Conservation (phyloP, 2,797 vertebrate genomes). For the Notolabrus celidotus region DNA sequence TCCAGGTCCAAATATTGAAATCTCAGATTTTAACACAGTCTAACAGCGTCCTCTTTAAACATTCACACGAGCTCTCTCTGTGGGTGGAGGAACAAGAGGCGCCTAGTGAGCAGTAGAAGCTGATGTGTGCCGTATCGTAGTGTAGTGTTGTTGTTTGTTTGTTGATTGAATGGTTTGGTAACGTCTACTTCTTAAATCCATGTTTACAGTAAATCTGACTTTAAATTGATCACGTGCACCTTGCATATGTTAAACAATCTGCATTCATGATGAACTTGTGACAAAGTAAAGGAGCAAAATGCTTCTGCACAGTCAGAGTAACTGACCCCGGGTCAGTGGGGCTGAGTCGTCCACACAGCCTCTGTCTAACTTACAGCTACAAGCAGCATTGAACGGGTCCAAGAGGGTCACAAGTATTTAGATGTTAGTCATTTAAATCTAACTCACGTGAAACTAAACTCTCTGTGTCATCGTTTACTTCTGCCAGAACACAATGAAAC, state of each 20-base stretch:
- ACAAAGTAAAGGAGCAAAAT: background rate
- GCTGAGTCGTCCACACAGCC: too few relatives aligned
- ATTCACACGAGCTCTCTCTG: too few relatives aligned
- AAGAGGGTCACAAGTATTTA: background rate
- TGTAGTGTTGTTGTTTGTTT: too few relatives aligned
- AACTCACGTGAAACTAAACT: background rate
- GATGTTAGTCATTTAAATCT: background rate
- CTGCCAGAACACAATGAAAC: too few relatives aligned
- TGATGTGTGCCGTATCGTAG: background rate
- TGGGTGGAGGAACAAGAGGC: background rate
- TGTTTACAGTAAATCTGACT: background rate
- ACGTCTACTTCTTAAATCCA: background rate
- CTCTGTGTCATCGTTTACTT: too few relatives aligned
- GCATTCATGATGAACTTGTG: background rate
- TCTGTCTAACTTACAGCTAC: background rate
- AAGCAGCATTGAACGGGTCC: background rate
- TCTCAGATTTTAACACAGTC: too few relatives aligned
- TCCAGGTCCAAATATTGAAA: too few relatives aligned
- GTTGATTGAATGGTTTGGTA: background rate
- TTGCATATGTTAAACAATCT: background rate
- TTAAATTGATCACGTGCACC: background rate
- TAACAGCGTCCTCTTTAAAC: too few relatives aligned
- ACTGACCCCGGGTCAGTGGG: background rate
- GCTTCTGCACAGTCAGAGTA: background rate
- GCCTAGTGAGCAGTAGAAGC: background rate